Evolutionary conservation across 2,113 vertebrate genomes (phyloP).

Genomic region (Stigmatopora argus): DNA sequence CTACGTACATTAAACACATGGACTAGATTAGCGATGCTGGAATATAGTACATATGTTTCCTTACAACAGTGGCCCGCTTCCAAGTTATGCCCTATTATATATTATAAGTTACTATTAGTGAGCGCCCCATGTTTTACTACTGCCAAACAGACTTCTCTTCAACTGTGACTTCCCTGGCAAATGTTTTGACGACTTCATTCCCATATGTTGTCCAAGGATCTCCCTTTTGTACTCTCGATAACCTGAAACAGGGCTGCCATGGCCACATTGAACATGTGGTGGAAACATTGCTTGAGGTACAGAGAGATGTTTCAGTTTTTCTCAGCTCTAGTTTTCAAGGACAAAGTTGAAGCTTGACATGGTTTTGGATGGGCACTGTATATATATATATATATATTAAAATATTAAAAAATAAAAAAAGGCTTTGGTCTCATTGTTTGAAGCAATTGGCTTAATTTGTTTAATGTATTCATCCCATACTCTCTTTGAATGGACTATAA

Average conservation of each 20-base stretch:
- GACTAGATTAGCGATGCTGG: too few relatives aligned
- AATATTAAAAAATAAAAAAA: background rate
- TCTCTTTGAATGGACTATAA: background rate
- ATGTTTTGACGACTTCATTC: background rate
- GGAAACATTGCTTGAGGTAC: background rate
- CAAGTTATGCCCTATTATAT: too few relatives aligned
- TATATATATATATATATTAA: too few relatives aligned
- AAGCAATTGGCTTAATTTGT: background rate
- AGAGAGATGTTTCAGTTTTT: background rate
- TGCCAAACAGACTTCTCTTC: background rate
- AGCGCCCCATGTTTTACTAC: background rate
- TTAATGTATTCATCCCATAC: constrained; percentile 4
- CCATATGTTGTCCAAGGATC: too few relatives aligned
- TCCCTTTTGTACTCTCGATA: background rate
- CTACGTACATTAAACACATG: too few relatives aligned
- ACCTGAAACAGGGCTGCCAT: background rate
- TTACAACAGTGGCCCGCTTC: too few relatives aligned
- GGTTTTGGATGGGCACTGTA: background rate
- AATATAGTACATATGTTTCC: background rate
- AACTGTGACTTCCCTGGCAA: background rate
- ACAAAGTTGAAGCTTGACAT: background rate
- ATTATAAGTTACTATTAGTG: too few relatives aligned
- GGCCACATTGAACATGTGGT: background rate
- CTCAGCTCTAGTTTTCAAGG: background rate
- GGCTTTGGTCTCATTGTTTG: constrained; percentile 1